phyloP scores from a whole-genome alignment of 2,797 vertebrate species.

The Epinephelus malabaricus region DNA sequence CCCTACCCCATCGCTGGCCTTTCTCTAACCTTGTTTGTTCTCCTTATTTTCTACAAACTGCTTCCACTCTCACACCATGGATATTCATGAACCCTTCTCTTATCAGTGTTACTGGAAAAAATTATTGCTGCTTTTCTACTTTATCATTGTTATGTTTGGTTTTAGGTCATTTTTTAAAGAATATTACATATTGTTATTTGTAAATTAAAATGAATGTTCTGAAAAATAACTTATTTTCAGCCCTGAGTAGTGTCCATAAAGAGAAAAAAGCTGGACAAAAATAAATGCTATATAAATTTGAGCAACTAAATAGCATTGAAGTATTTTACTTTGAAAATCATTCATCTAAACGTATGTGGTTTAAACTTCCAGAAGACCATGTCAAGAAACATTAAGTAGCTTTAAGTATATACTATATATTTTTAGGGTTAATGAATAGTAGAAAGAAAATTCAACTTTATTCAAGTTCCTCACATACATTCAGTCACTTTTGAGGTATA shows the following conservation, averaged over 20 bases:
- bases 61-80: constrained; percentile 36
- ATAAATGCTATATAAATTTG: not conserved
- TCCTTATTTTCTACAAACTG: constrained; percentile 46
- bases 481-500: not conserved
- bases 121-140: not conserved
- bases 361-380: not conserved
- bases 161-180: not conserved
- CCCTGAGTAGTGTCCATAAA: not conserved
- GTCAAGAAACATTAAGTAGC: not conserved
- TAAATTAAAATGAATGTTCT: not conserved
- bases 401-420: not conserved
- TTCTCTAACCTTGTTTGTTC: constrained; percentile 56
- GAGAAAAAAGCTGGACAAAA: too few species aligned
- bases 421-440: not conserved
- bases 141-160: constrained; percentile 5
- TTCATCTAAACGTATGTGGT: too few species aligned
- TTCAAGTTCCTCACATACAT: not conserved
- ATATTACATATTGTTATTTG: constrained; percentile 13
- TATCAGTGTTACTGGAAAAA: constrained; percentile 26
- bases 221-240: not conserved
- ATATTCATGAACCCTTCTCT: constrained; percentile 52
- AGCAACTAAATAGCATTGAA: not conserved
- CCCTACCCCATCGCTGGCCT: constrained; percentile 25
- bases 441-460: not conserved
- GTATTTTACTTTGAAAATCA: not conserved